Evolutionary conservation across 2,797 vertebrate species (phyloP).

Genomic region (Melanotaenia boesemani): DNA sequence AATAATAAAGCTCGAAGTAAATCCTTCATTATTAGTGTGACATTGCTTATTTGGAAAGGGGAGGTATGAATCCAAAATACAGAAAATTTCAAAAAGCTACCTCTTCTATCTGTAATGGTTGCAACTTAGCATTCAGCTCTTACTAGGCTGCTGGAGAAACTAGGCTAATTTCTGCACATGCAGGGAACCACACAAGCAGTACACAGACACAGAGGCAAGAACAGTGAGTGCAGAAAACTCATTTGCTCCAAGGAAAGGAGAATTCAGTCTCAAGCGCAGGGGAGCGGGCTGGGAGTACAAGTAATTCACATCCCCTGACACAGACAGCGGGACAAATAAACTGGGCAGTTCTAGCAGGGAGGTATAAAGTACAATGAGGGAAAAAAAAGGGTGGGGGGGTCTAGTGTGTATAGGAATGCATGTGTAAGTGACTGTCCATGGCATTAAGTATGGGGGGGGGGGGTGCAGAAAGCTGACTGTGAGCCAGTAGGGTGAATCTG

Average conservation of each 20-base stretch:
- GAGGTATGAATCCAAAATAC: slow-evolving; percentile 41
- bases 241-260: slow-evolving; percentile 71
- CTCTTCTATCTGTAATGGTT: slow-evolving; percentile 24
- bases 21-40: not conserved
- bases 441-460: slow-evolving; percentile 13
- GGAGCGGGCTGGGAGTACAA: slow-evolving; percentile 67
- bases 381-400: slow-evolving; percentile 4
- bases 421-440: slow-evolving; percentile 18
- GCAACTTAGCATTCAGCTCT: slow-evolving; percentile 25
- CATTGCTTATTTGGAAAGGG: not conserved
- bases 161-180: slow-evolving; percentile 62
- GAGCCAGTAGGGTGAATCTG: slow-evolving; percentile 56
- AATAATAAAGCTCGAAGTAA: slow-evolving; percentile 3
- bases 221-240: slow-evolving; percentile 70
- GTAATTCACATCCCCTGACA: slow-evolving; percentile 76
- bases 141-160: slow-evolving; percentile 54
- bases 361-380: slow-evolving; percentile 59
- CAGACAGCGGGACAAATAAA: slow-evolving; percentile 71
- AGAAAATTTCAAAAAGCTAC: slow-evolving; percentile 31
- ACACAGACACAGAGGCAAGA: slow-evolving; percentile 67
- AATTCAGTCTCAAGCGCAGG: slow-evolving; percentile 54
- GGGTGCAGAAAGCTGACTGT: slow-evolving; percentile 51
- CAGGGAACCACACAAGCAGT: slow-evolving; percentile 71
- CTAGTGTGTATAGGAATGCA: slow-evolving; percentile 7
- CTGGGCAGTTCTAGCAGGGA: slow-evolving; percentile 63